These are phyloP conservation scores for Holothuria leucospilota DNA, from an alignment of 53 echinoderm and acorn worm species.

Conservation along the genomic window DNA sequence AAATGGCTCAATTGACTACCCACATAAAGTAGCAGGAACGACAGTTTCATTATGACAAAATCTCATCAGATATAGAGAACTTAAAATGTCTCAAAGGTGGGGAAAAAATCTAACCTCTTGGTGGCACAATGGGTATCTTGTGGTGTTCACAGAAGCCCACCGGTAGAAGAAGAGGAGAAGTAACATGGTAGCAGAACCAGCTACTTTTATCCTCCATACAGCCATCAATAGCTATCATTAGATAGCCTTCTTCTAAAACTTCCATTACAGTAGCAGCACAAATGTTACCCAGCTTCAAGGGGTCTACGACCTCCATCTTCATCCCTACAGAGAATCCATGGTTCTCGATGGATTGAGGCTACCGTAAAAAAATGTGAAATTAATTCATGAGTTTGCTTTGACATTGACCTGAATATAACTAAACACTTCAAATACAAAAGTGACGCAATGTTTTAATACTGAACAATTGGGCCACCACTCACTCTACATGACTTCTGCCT, in stretches of 20 bases:
- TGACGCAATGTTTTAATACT: no score
- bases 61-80: not conserved
- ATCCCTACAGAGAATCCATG: slow-evolving; percentile 79
- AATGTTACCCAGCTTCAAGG: slow-evolving; percentile 87
- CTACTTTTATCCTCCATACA: slow-evolving; percentile 79
- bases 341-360: slow-evolving; percentile 76
- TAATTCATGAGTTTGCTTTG: no score
- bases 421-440: no score
- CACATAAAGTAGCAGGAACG: no score
- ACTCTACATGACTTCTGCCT: no score
- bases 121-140: slow-evolving; percentile 86
- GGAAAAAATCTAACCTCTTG: slow-evolving; percentile 68
- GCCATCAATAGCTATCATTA: slow-evolving; percentile 96
- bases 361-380: not conserved
- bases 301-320: slow-evolving; percentile 97
- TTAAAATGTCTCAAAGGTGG: not conserved
- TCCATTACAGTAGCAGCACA: slow-evolving; percentile 91
- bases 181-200: slow-evolving; percentile 96
- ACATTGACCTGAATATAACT: no score
- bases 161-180: slow-evolving; percentile 83
- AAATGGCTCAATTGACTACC: no score
- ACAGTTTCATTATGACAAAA: not conserved
- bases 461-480: no score
- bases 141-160: slow-evolving; percentile 96
- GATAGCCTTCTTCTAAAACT: slow-evolving; percentile 84